Percentiles rank a stretch among this genome's conserved stretches.
These are phyloP conservation scores for Struthidea cinerea DNA, from an alignment of 2,113 vertebrate genomes.

Conservation along the genomic window DNA sequence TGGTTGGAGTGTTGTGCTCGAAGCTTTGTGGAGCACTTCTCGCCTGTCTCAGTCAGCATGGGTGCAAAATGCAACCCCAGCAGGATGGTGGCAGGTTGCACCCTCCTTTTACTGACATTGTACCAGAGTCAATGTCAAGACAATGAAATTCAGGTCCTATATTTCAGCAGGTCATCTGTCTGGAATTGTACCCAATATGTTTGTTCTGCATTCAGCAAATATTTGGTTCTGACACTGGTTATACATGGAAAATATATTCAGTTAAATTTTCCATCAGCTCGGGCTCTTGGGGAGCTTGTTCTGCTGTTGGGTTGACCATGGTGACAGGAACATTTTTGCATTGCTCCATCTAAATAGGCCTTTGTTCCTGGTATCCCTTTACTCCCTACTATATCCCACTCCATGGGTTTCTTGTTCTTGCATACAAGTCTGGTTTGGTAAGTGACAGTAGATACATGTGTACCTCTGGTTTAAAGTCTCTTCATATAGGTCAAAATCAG, in stretches of 20 bases:
- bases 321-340: neutral
- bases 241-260: neutral
- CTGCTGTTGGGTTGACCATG: neutral
- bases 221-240: neutral
- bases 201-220: neutral
- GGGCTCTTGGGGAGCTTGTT: neutral
- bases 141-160: neutral
- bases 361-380: neutral
- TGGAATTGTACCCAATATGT: neutral
- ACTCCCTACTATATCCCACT: neutral
- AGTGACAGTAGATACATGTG: neutral
- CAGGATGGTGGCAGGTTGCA: neutral
- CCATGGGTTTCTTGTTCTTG: neutral
- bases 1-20: neutral
- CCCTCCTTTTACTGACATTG: neutral
- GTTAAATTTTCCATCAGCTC: neutral
- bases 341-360: neutral
- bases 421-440: neutral
- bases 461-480: neutral
- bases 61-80: neutral
- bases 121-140: neutral
- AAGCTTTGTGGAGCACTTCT: neutral
- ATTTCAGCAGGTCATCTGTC: neutral
- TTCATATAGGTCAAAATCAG: neutral
- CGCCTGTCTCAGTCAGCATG: neutral